Percentiles rank a stretch among this genome's conserved stretches.
Evolutionary conservation across 2,113 vertebrate genomes (phyloP).

Genomic region (Illadopsis cleaveri): DNA sequence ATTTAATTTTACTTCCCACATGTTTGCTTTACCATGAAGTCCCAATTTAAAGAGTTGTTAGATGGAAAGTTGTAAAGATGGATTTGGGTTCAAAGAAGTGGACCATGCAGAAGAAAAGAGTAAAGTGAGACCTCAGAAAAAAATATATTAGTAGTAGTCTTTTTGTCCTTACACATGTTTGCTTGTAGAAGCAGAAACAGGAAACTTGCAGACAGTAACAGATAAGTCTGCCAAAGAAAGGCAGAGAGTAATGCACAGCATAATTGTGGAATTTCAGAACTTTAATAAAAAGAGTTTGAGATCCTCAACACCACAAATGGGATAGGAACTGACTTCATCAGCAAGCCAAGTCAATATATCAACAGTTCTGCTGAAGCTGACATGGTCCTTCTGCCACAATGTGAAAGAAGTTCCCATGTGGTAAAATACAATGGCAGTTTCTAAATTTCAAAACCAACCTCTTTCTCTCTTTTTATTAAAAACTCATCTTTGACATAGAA

Average conservation of each 20-base stretch:
- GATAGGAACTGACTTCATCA: background rate
- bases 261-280: background rate
- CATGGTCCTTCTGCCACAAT: rapidly evolving
- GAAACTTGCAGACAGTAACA: background rate
- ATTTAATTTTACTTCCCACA: background rate
- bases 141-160: background rate
- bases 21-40: background rate
- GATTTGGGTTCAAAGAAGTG: slow-evolving; percentile 1
- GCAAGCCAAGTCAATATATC: background rate
- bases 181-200: background rate
- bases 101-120: background rate
- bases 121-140: slow-evolving; percentile 2
- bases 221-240: background rate
- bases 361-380: background rate
- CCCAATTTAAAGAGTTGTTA: background rate
- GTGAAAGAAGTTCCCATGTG: background rate
- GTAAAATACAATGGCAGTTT: background rate
- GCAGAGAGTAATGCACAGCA: background rate
- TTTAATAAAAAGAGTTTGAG: background rate
- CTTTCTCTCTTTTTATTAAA: background rate
- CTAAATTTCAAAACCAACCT: background rate
- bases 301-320: background rate
- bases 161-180: background rate
- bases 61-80: slow-evolving; percentile 23
- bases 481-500: background rate